Base-by-base conservation (phyloP, 2,797 vertebrate genomes). In the Echeneis naucrates region DNA sequence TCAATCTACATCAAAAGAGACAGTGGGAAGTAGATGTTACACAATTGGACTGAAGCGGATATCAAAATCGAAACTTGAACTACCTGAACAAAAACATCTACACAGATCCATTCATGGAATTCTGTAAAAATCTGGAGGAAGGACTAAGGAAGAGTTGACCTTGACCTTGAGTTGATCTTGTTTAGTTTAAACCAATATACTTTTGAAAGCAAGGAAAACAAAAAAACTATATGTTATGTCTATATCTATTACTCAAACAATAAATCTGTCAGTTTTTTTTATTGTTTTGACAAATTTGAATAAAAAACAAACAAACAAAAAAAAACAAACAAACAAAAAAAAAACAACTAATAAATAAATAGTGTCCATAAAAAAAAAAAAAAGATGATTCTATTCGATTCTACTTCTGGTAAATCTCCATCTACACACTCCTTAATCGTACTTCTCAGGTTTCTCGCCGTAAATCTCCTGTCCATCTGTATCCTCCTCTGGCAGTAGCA, bases 391-490 rank as follows among this genome's bases (percentile, higher is more conserved):
- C 14, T 13, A 21, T n/a, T n/a, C n/a, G 5, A 53, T 58, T 26
- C 14, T 32, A 21, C 24, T 2, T 50, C 17, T 13, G 37, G 51
- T 27, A 56, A 35, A 50, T 23, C 52, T 50, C 52, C 52, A 11
- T 69, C 27, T 42, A 38, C 13, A 35, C 26, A 5, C 7, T 66
- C 16, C 53, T 68, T 80, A n/a, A 59, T 47, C 66, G 42, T 16
- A 26, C 50, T 44, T 57, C 66, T 80, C 58, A 50, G 21, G 70
- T 84, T 66, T 61, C 51, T 56, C 58, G 30, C 30, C 12, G 30
- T 55, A 83, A 75, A 87, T 78, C 67, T 87, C 78, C 65, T 63
- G 73, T 87, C 87, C 85, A 85, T 85, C 80, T 78, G 74, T 60
- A 64, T 81, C 66, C 63, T 86, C 72, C 66, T 75, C 72, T 84